Percentiles rank a stretch among this genome's conserved stretches.
Conservation (phyloP, 2,113 vertebrate species). For the Mirza zaza region DNA sequence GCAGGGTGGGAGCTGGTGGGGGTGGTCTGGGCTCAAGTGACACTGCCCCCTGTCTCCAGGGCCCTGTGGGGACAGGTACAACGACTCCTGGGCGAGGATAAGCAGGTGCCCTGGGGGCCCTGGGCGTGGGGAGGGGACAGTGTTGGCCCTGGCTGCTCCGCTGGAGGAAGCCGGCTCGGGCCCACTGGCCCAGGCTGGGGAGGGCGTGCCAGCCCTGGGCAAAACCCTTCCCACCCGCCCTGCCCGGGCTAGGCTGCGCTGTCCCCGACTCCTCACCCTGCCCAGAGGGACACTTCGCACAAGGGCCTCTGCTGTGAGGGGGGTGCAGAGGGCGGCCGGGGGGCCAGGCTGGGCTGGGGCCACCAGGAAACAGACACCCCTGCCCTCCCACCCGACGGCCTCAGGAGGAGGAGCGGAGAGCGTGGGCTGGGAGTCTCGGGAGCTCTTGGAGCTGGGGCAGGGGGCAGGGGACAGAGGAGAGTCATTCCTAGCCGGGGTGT, state of each 20-base stretch:
- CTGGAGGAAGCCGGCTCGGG: too few relatives aligned
- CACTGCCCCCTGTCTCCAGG: background rate
- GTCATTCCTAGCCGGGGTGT: background rate
- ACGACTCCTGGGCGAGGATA: too few relatives aligned
- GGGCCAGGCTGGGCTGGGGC: background rate
- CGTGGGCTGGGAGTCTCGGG: background rate
- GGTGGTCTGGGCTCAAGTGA: background rate
- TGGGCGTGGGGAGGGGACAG: background rate
- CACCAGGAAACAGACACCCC: too few relatives aligned
- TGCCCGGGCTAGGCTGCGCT: background rate
- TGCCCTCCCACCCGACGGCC: background rate
- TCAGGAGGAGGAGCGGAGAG: background rate
- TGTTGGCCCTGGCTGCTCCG: too few relatives aligned
- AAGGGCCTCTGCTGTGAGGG: background rate
- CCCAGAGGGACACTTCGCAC: background rate
- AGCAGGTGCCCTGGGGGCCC: background rate
- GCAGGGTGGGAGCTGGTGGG: background rate
- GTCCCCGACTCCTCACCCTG: background rate
- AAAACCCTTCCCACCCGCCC: too few relatives aligned
- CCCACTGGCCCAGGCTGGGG: too few relatives aligned
- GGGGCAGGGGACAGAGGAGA: background rate
- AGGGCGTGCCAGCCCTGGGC: too few relatives aligned
- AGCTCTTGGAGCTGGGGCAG: background rate
- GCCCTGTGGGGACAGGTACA: background rate
- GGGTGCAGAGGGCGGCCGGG: background rate